These are phyloP conservation scores for Cinclus mexicanus DNA, from an alignment of 2,113 vertebrate species.

Conservation along the genomic window DNA sequence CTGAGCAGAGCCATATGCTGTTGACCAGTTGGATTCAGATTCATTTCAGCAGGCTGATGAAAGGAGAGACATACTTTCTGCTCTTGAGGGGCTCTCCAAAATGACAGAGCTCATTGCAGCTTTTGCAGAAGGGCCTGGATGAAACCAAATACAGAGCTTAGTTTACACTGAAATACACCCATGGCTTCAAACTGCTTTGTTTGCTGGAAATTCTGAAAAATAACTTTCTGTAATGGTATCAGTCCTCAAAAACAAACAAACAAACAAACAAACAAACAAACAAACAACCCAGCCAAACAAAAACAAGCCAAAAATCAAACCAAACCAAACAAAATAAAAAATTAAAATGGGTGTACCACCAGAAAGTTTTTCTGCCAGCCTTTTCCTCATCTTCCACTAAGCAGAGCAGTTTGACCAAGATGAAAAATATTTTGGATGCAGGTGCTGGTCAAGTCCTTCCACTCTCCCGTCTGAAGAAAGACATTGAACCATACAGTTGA, in stretches of 20 bases:
- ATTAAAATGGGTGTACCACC: fast-evolving
- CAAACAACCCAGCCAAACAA: neutral
- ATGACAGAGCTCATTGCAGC: neutral
- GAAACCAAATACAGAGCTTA: neutral
- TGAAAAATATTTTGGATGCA: neutral
- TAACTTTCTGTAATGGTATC: neutral
- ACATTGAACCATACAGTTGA: neutral
- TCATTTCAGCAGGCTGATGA: neutral
- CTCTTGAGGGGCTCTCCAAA: neutral
- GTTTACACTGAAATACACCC: neutral
- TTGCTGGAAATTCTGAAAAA: neutral
- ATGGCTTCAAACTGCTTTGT: neutral
- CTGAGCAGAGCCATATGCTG: neutral
- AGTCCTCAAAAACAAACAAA: neutral
- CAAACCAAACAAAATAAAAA: too few relatives aligned
- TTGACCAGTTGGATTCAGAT: neutral
- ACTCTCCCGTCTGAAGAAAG: neutral
- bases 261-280: too few relatives aligned
- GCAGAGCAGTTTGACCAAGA: neutral
- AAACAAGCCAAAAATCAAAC: neutral
- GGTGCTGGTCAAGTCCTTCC: neutral
- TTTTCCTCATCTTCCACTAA: neutral
- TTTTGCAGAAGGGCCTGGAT: neutral
- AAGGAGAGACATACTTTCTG: neutral
- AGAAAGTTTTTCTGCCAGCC: neutral